A percentile compares a stretch with the other conserved stretches of the same genome.
Evolutionary conservation across 1,140 invertebrate species (phyloP).

Genomic region (Planococcus citri): DNA sequence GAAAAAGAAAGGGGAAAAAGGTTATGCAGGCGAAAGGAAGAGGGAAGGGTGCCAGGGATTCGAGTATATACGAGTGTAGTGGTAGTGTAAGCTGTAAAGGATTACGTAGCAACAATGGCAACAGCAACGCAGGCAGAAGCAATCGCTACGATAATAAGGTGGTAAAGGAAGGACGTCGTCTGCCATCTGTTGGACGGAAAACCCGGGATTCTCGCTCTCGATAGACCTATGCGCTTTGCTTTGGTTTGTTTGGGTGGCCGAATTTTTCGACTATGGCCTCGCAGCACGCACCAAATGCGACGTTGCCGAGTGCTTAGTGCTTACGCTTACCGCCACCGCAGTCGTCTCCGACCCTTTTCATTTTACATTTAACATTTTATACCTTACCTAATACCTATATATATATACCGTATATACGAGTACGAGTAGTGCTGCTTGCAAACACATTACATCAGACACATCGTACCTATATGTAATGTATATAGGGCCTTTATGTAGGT

Average conservation of each 20-base stretch:
- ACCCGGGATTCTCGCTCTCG: background rate
- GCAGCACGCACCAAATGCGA: background rate
- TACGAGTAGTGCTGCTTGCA: too few species aligned
- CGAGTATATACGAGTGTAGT: too few species aligned
- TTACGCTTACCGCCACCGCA: too few species aligned
- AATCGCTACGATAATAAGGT: slow-evolving; percentile 14
- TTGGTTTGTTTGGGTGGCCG: slow-evolving; percentile 19
- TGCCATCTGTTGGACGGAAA: slow-evolving; percentile 13
- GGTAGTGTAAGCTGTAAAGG: background rate
- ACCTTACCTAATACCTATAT: too few species aligned
- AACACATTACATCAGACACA: too few species aligned
- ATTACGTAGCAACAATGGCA: background rate
- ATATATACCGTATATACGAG: too few species aligned
- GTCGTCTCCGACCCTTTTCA: too few species aligned
- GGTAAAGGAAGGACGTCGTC: slow-evolving; percentile 14
- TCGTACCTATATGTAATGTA: too few species aligned
- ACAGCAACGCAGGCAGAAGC: too few species aligned
- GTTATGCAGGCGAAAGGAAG: background rate
- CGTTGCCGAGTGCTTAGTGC: background rate
- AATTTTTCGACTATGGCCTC: background rate
- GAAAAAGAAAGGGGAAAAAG: background rate
- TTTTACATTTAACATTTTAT: too few species aligned
- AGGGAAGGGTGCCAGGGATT: too few species aligned
- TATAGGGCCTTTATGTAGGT: too few species aligned
- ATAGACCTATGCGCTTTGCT: slow-evolving; percentile 1